Evolutionary conservation across 2,797 vertebrate genomes (phyloP).

Genomic region (Aldrovandia affinis): DNA sequence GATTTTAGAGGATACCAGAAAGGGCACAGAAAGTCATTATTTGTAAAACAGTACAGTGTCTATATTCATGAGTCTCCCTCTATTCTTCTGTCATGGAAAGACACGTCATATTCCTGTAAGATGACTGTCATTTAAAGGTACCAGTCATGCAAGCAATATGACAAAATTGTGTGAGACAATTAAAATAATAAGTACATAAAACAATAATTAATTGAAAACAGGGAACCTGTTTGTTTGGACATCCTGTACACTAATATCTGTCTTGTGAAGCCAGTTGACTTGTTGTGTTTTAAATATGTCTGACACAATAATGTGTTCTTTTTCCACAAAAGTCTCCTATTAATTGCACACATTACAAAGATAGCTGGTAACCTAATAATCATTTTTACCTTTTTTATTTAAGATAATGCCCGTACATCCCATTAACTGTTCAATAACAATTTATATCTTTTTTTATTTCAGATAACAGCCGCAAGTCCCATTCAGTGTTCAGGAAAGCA

Average conservation of each 20-base stretch:
- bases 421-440: not conserved
- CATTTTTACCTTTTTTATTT: no score
- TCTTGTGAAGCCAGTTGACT: not conserved
- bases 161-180: not conserved
- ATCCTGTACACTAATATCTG: not conserved
- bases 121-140: not conserved
- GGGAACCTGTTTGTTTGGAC: not conserved
- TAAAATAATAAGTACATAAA: not conserved
- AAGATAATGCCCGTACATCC: not conserved
- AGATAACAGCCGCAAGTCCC: not conserved
- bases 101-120: not conserved
- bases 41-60: not conserved
- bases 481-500: not conserved
- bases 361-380: not conserved
- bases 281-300: not conserved
- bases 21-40: not conserved
- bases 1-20: not conserved
- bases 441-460: no score
- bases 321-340: not conserved
- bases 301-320: not conserved
- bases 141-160: not conserved
- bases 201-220: not conserved
- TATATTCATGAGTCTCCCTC: not conserved
- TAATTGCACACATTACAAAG: not conserved
- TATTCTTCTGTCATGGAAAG: not conserved